Evolutionary conservation across 1,140 invertebrate species (phyloP), one percentile per base, ranked within the genome.

Genomic region (Vanessa atalanta): DNA sequence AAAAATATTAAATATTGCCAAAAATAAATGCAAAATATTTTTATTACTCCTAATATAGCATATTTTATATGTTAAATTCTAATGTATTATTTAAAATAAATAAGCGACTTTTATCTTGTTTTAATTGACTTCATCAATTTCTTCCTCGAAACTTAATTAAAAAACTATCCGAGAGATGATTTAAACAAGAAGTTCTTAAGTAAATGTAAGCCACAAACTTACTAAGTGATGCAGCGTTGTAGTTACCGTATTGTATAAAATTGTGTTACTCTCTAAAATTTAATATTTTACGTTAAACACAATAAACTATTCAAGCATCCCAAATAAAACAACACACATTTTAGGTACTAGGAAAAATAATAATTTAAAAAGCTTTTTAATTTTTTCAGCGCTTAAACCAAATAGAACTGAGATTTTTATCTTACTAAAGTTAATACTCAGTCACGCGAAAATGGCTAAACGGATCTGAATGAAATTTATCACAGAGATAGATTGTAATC

Each of bases 141-240:
- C 57, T 48, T 61, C 43, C 55, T 55, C 20, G 20, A 43, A 63
- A 63, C 31, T 61, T 50, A 12, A 61, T 70, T 50, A 26, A 61
- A 61, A 70, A 70, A 63, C 68, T 61, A 70, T 15, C 55, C 55
- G 20, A 47, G 55, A 47, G 23, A 53, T 61, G 50, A 43, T 67
- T 37, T 20, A 60, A 69, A 70, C 55, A 37, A 50, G 57, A 61
- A 61, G 31, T 37, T 61, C 57, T 37, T 15, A 61, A 61, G 57
- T 61, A 61, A n/a, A 15, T 37, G 14, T 61, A 61, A 61, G 26
- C 13, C 14, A 8, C 20, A 37, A 61, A 61, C 26, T 61, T 15
- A 61, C 31, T 31, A 61, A 61, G 57, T 61, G 26, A 61, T 13
- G 3, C 13, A 61, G 57, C 31, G 26, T 4, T 11, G 20, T 37